These are phyloP conservation scores for Ophioninae sp. DNA, from an alignment of 2,888 invertebrate genomes.

Conservation along the genomic window DNA sequence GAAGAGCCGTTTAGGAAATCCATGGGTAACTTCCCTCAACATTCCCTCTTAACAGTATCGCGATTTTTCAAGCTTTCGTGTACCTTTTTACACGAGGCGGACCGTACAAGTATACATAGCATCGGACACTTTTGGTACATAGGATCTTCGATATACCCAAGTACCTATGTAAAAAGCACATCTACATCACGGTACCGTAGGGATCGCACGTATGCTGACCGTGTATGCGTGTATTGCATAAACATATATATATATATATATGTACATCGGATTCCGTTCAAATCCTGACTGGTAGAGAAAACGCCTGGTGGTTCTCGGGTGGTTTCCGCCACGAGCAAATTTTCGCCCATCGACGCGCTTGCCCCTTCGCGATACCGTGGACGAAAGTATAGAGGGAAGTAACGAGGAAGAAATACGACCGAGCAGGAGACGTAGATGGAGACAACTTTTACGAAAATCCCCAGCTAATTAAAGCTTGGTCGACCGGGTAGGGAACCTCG, in stretches of 20 bases:
- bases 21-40: no score
- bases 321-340: constrained; percentile 43
- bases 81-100: not conserved
- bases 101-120: not conserved
- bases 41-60: no score
- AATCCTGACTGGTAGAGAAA: constrained; percentile 29
- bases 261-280: constrained; percentile 3
- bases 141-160: not conserved
- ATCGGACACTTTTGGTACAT: not conserved
- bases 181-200: constrained; percentile 1
- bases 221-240: not conserved
- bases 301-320: constrained; percentile 22
- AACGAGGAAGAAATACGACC: constrained; percentile 25
- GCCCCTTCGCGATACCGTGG: constrained; percentile 31
- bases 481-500: constrained; percentile 14
- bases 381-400: constrained; percentile 26
- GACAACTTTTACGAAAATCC: constrained; percentile 70
- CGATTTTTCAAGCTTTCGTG: no score
- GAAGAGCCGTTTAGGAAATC: no score
- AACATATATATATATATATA: not conserved
- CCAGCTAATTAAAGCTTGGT: constrained; percentile 76
- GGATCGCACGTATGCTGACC: constrained; percentile 13
- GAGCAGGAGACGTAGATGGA: constrained; percentile 37
- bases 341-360: constrained; percentile 42
- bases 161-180: constrained; percentile 6